phyloP scores from a whole-genome alignment of 2,113 vertebrate species.

The Anhinga rufa region DNA sequence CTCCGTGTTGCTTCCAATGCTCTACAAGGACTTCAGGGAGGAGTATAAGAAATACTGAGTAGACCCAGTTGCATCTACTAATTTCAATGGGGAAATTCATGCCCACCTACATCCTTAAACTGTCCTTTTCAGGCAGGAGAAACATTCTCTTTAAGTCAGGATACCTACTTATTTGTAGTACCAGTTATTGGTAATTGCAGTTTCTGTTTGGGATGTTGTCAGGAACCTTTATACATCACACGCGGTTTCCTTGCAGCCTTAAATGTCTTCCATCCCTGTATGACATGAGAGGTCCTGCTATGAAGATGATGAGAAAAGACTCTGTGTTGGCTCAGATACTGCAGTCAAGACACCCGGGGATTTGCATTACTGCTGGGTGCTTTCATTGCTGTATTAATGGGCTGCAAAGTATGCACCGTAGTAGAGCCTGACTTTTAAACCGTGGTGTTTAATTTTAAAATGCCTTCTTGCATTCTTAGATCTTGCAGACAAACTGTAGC shows the following conservation, averaged over 20 bases:
- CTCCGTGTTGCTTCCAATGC: background rate
- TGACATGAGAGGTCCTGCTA: background rate
- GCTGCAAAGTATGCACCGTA: accelerated
- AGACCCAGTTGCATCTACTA: background rate
- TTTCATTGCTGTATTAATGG: background rate
- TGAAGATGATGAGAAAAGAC: background rate
- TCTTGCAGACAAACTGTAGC: background rate
- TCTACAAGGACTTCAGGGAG: background rate
- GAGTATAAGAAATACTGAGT: background rate
- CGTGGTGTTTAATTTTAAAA: background rate
- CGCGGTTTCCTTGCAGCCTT: accelerated
- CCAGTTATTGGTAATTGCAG: background rate
- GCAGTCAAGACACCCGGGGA: background rate
- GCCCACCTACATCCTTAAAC: background rate
- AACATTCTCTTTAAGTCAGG: background rate
- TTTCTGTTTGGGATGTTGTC: background rate
- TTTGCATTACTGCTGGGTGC: background rate
- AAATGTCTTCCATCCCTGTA: background rate
- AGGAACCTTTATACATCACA: background rate
- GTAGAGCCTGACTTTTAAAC: background rate
- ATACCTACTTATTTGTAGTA: background rate
- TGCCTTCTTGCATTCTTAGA: background rate
- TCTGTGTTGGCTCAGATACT: background rate
- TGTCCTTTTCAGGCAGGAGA: background rate
- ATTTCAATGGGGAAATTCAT: background rate